Base-by-base conservation (phyloP, 2,797 vertebrate genomes). In the Leucoraja ocellata region DNA sequence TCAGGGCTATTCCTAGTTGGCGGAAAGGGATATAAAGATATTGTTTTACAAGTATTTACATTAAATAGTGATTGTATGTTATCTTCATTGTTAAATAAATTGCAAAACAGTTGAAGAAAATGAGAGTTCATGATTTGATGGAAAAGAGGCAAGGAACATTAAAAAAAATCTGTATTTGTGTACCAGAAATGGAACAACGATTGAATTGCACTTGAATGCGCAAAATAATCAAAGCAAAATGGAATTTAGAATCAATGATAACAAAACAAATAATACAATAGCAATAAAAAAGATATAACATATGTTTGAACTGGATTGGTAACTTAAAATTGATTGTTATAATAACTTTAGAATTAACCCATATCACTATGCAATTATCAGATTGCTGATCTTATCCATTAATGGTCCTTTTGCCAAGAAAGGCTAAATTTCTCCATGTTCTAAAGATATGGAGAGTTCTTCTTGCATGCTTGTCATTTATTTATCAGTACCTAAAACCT, bases 1-100 rank as follows among this genome's bases (percentile, higher is more conserved):
- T 90, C 95, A 98, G 98, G 96, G 97, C 97, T 94, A 93, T 97
- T 93, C 97, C 97, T 63, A 95, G 95, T 78, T 98, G 98, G 97
- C 97, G 98, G 96, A 97, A 98, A 96, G 97, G 94, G 71, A 74
- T 97, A 9, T 97, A 95, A 96, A 80, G 14, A 16, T 88, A 68
- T 23, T 5, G 4, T 32, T 86, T 63, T 63, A 61, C 61, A 58
- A 86, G n/a, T 28, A 65, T 36, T 68, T 68, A 14, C 14, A 88
- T 36, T 18, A 2, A 68, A 8, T 36, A 23, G 7, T 78, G 68
- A 36, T 18, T 88, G 16, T 88, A 36, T 88, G 28, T 88, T 65
- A 65, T 68, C 32, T 88, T 23, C 11, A 65, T 65, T 65, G 21
- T 68, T n/a, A 68, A 88, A 88, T 88, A 68, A 68, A 88, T 68